Percentiles rank a stretch among this genome's conserved stretches.
Conservation (phyloP, 2,113 vertebrate genomes). For the Oreochromis tanganicae region DNA sequence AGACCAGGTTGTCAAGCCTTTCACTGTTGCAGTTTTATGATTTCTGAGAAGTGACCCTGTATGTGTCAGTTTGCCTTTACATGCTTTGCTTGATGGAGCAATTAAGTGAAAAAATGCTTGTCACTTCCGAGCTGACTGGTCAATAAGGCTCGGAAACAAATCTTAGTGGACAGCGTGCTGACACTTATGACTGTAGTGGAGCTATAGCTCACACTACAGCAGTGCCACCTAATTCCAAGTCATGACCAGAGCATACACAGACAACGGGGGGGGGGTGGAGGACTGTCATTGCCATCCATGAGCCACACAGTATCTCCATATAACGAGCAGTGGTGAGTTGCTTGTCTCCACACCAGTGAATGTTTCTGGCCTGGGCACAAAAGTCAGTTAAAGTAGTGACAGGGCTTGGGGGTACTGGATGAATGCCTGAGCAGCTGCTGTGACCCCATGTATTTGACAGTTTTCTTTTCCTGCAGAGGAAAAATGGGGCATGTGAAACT, state of each 20-base stretch:
- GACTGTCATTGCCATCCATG: conserved; percentile 32
- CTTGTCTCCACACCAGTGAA: conserved; percentile 35
- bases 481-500: background rate
- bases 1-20: background rate
- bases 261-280: background rate
- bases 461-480: background rate
- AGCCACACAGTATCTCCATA: background rate
- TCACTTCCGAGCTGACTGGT: background rate
- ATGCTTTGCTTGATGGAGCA: conserved; percentile 31
- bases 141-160: conserved; percentile 12
- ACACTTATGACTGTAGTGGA: conserved; percentile 44
- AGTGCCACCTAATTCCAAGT: conserved; percentile 40
- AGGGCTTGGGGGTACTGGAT: conserved; percentile 35
- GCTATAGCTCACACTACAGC: conserved; percentile 13
- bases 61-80: conserved; percentile 32
- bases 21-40: background rate
- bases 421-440: conserved; percentile 47
- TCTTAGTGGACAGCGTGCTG: conserved; percentile 31
- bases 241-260: conserved; percentile 31
- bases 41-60: background rate
- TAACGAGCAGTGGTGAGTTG: conserved; percentile 51
- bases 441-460: conserved; percentile 1
- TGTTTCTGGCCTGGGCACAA: conserved; percentile 33
- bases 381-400: conserved; percentile 44
- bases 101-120: conserved; percentile 36